These are phyloP conservation scores for Nomia melanderi DNA, from an alignment of 1,140 invertebrate species.

Conservation along the genomic window DNA sequence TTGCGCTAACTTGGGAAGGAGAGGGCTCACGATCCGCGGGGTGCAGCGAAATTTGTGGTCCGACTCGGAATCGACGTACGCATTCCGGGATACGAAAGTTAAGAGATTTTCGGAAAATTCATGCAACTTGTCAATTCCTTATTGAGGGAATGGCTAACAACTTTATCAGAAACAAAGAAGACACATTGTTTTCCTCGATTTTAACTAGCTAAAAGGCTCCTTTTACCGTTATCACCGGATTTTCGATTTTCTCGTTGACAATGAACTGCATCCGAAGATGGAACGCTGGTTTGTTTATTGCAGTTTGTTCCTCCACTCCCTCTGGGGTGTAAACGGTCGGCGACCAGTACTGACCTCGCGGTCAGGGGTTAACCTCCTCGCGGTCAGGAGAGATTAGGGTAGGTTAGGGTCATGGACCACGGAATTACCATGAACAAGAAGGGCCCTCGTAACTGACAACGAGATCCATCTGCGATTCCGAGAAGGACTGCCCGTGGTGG, in stretches of 20 bases:
- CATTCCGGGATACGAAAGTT: no score
- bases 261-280: not conserved
- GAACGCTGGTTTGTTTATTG: conserved; percentile 46
- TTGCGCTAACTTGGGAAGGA: no score
- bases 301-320: conserved; percentile 30
- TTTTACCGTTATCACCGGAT: no score
- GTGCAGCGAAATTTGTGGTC: no score
- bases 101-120: no score
- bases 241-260: not conserved
- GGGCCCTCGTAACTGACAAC: not conserved
- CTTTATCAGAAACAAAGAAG: no score
- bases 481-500: not conserved
- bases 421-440: conserved; percentile 21
- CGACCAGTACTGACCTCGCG: conserved; percentile 48
- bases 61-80: no score
- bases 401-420: conserved; percentile 42
- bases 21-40: no score
- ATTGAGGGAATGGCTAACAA: no score
- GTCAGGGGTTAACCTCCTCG: conserved; percentile 49
- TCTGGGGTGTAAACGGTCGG: conserved; percentile 43
- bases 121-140: no score
- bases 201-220: no score
- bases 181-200: no score
- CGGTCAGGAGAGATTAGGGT: conserved; percentile 53
- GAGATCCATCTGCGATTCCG: not conserved